Evolutionary conservation across 2,888 invertebrate species (phyloP), one percentile per base, ranked within the genome.

Genomic region (Ferdinandea cuprea): DNA sequence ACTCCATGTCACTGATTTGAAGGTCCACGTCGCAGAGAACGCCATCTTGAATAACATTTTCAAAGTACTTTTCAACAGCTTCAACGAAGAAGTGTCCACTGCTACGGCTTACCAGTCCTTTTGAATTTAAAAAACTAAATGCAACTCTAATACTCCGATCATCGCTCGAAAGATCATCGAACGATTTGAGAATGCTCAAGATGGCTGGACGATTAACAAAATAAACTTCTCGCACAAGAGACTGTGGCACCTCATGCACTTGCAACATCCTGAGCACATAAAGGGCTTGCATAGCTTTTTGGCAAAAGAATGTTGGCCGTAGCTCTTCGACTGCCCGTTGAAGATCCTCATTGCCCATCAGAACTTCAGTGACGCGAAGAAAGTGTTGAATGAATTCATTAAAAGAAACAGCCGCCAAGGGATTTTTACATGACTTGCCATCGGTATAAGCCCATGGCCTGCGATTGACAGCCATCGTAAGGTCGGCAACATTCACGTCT

Each of bases 301-400:
- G 19, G 2, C 71, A 66, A 19, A 81, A 81, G 48, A 71, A 77
- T 3, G 25, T 61, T 7, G 81, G 81, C 9, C 40, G 61, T 0
- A 63, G 3, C 5, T 37, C 9, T 1, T 54, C 37, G n/a, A 32
- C 59, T 13, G 30, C 21, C 1, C 37, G 8, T 1, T 25, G 44
- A 0, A 81, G 28, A 4, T 35, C 13, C 9, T 52, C 61, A 15
- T 61, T 77, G 9, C 11, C 25, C 46, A 77, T 72, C 7, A 77
- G 21, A 13, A 72, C 9, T 9, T 42, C 11, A 1, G 77, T 54
- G 3, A 54, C 17, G 7, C 50, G 40, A 8, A 77, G 7, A 13
- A 76, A 48, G 32, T 77, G 71, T 17, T 48, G 61, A 11, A 81
- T 48, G 25, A 81, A 81, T 13, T 81, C 58, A 35, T 65, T 28